These are phyloP conservation scores for Tuberolachnus salignus DNA, from an alignment of 2,888 invertebrate genomes.

Conservation along the genomic window DNA sequence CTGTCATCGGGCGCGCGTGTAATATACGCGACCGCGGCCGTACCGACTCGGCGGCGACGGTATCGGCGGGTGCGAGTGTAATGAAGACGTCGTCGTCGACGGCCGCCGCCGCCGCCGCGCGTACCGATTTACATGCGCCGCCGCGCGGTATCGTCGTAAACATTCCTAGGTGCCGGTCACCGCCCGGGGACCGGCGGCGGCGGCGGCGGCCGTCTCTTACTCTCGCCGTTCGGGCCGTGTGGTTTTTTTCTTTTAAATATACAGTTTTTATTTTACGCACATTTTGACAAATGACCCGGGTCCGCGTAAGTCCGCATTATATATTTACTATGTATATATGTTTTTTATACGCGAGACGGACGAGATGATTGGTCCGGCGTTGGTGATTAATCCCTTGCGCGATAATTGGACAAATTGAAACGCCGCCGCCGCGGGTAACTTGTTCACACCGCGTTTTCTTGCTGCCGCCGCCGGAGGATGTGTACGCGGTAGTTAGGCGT, in stretches of 20 bases:
- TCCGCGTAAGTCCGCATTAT: too few relatives aligned
- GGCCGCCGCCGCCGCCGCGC: slow-evolving; percentile 1
- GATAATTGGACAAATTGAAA: slow-evolving; percentile 57
- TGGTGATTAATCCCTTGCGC: slow-evolving; percentile 46
- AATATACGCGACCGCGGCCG: slow-evolving; percentile 2
- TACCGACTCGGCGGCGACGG: background rate
- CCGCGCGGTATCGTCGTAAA: slow-evolving; percentile 21
- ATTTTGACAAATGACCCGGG: slow-evolving; percentile 43
- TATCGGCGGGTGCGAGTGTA: slow-evolving; percentile 24
- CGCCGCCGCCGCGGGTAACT: slow-evolving; percentile 48
- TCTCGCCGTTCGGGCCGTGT: background rate
- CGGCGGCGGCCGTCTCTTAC: too few relatives aligned
- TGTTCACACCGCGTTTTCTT: slow-evolving; percentile 36
- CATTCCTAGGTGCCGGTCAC: slow-evolving; percentile 51
- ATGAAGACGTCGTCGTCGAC: slow-evolving; percentile 48
- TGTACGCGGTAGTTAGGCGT: background rate
- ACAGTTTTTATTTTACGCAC: background rate
- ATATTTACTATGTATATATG: too few relatives aligned
- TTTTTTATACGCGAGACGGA: too few relatives aligned
- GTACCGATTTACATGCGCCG: slow-evolving; percentile 42
- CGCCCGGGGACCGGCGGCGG: slow-evolving; percentile 16
- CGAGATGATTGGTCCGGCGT: background rate
- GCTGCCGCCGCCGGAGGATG: slow-evolving; percentile 13
- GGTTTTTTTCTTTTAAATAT: slow-evolving; percentile 6
- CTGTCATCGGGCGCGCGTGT: slow-evolving; percentile 26